phyloP scores from a whole-genome alignment of 2,888 invertebrate species.

The Rhimphoctona megacephalus region DNA sequence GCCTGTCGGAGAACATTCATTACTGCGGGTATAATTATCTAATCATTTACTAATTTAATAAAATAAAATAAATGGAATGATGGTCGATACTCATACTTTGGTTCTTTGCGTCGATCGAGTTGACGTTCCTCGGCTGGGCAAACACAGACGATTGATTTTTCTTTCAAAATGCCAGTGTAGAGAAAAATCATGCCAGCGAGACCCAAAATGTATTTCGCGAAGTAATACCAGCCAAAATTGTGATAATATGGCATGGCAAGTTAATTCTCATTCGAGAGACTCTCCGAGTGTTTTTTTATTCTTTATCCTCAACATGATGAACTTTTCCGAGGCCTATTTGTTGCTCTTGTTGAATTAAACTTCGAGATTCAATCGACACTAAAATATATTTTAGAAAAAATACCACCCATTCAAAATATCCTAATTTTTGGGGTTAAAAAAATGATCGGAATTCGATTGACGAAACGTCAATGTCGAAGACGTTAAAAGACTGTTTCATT shows the following conservation, averaged over 20 bases:
- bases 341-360: neutral
- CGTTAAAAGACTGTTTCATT: neutral
- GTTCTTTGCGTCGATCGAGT: constrained; percentile 54
- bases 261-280: constrained; percentile 12
- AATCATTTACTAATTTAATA: constrained; percentile 30
- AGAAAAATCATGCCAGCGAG: constrained; percentile 78
- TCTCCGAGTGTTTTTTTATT: neutral
- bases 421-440: constrained; percentile 44
- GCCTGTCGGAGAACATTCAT: constrained; percentile 75
- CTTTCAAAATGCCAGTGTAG: constrained; percentile 77
- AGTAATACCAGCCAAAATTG: constrained; percentile 78
- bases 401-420: neutral
- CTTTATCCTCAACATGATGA: constrained; percentile 39
- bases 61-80: constrained; percentile 7
- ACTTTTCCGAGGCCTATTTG: constrained; percentile 47
- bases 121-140: constrained; percentile 68
- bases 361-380: neutral
- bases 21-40: constrained; percentile 73
- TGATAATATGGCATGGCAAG: constrained; percentile 78
- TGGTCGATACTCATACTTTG: constrained; percentile 66
- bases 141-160: constrained; percentile 69
- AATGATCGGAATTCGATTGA: constrained; percentile 12
- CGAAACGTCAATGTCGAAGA: constrained; percentile 17
- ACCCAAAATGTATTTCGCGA: constrained; percentile 80
- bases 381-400: neutral